Evolutionary conservation across 2,113 vertebrate species (phyloP).

Genomic region (Poecilia latipinna): DNA sequence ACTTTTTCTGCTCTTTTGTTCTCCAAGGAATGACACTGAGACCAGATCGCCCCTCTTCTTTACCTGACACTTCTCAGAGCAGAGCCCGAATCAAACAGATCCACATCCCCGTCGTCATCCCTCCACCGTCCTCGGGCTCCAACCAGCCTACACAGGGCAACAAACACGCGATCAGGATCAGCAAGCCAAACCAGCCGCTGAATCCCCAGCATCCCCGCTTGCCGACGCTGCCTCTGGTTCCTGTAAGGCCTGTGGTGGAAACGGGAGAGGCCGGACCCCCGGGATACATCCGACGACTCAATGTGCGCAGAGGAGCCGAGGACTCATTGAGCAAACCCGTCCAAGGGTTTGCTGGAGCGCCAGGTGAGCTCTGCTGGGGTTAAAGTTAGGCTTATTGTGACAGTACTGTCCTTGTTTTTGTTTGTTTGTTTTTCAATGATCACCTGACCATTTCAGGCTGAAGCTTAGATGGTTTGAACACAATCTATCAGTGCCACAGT

Average conservation of each 20-base stretch:
- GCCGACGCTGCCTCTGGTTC: conserved; percentile 17
- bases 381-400: neutral
- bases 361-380: conserved; percentile 78
- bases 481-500: no score
- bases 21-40: conserved; percentile 55
- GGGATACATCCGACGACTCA: conserved; percentile 80
- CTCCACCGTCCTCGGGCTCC: conserved; percentile 54
- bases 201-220: conserved; percentile 46
- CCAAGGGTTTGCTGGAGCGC: conserved; percentile 89
- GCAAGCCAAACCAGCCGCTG: conserved; percentile 39
- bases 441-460: no score
- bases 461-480: no score
- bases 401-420: neutral
- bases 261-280: conserved; percentile 93
- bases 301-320: conserved; percentile 75
- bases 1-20: conserved; percentile 21
- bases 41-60: conserved; percentile 54
- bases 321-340: conserved; percentile 75
- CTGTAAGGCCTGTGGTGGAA: conserved; percentile 77
- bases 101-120: conserved; percentile 75
- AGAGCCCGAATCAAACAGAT: conserved; percentile 69
- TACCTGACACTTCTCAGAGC: conserved; percentile 46
- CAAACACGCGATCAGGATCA: conserved; percentile 39
- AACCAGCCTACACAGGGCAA: conserved; percentile 46
- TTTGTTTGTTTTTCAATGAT: no score